A percentile compares a stretch with the other conserved stretches of the same genome.
These are phyloP conservation scores for Lepidurus packardi DNA, from an alignment of 1,140 invertebrate genomes.

Conservation along the genomic window DNA sequence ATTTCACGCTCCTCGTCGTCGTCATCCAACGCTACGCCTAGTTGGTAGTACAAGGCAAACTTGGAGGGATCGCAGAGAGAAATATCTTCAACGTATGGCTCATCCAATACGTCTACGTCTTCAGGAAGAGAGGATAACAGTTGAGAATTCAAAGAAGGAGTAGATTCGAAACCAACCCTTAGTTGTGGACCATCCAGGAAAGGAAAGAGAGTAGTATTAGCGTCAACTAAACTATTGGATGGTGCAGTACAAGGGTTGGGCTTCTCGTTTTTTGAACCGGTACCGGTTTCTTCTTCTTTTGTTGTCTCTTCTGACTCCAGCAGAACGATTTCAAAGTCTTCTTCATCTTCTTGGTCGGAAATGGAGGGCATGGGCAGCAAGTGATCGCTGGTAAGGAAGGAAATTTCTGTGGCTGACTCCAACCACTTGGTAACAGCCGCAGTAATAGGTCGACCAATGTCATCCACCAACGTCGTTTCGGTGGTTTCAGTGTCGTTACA, in stretches of 20 bases:
- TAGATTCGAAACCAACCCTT: slow-evolving; percentile 33
- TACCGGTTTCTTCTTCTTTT: slow-evolving; percentile 40
- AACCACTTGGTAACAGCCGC: slow-evolving; percentile 48
- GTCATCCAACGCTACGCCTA: slow-evolving; percentile 33
- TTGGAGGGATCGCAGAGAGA: slow-evolving; percentile 33
- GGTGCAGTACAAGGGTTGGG: slow-evolving; percentile 54
- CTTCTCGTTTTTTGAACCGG: slow-evolving; percentile 52
- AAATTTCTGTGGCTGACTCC: slow-evolving; percentile 35
- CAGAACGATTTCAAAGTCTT: slow-evolving; percentile 28
- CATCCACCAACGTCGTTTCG: background rate
- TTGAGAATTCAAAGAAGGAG: background rate
- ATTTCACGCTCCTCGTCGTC: background rate
- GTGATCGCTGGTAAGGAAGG: slow-evolving; percentile 35
- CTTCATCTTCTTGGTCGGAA: slow-evolving; percentile 36
- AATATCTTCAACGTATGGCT: slow-evolving; percentile 14
- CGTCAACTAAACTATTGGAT: slow-evolving; percentile 44
- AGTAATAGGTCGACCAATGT: slow-evolving; percentile 41
- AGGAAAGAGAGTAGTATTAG: slow-evolving; percentile 41
- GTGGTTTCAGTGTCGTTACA: background rate
- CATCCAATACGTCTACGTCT: background rate
- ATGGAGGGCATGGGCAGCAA: slow-evolving; percentile 35
- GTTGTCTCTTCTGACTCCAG: slow-evolving; percentile 32
- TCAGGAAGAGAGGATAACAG: background rate
- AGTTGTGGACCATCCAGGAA: slow-evolving; percentile 34
- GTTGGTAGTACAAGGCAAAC: slow-evolving; percentile 33